These are phyloP conservation scores for Drosophila yakuba DNA, from an alignment of 1,140 invertebrate genomes.

Conservation along the genomic window DNA sequence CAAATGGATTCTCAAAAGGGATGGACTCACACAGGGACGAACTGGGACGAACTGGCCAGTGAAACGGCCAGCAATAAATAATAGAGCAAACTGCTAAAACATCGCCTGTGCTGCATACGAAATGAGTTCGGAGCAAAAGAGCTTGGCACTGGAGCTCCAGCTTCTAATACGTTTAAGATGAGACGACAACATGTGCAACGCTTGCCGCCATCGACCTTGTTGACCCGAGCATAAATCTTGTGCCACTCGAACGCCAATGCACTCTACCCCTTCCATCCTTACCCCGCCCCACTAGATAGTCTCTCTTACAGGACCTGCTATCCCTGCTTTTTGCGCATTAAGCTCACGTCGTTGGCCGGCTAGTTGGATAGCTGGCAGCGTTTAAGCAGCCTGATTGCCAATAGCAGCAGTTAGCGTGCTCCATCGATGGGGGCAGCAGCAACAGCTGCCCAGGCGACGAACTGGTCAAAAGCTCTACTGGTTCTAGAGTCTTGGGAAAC, in stretches of 20 bases:
- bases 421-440: conserved; percentile 43
- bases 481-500: too few relatives aligned
- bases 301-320: neutral
- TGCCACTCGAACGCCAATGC: conserved; percentile 70
- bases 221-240: conserved; percentile 77
- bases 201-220: conserved; percentile 64
- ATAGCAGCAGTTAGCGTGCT: conserved; percentile 52
- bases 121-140: conserved; percentile 46
- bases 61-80: conserved; percentile 77
- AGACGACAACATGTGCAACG: conserved; percentile 81
- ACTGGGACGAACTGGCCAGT: conserved; percentile 30
- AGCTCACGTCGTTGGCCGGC: conserved; percentile 59
- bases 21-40: too few relatives aligned
- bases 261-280: conserved; percentile 6
- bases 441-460: conserved; percentile 72
- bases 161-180: conserved; percentile 82
- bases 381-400: conserved; percentile 57
- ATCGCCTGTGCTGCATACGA: conserved; percentile 75
- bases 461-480: conserved; percentile 13
- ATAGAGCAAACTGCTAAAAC: conserved; percentile 79
- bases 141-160: conserved; percentile 21
- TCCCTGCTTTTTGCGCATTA: conserved; percentile 70
- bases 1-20: conserved; percentile 56
- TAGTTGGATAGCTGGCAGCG: conserved; percentile 42
- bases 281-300: neutral